Evolutionary conservation across 2,113 vertebrate genomes (phyloP).

Genomic region (Corythornis vintsioides): DNA sequence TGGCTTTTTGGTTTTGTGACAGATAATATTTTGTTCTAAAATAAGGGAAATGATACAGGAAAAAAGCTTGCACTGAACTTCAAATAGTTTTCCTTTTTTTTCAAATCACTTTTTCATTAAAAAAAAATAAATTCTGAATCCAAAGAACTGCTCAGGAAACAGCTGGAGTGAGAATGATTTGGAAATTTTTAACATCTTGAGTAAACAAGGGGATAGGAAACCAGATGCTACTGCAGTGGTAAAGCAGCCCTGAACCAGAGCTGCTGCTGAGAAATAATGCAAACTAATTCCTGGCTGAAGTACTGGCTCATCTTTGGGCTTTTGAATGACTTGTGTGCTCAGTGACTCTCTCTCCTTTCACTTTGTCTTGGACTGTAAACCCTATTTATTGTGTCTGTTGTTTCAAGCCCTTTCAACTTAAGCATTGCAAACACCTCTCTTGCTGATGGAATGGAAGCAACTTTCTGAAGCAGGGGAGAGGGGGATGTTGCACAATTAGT

Average conservation of each 20-base stretch:
- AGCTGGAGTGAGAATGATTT: conserved; percentile 1
- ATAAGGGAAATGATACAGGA: background rate
- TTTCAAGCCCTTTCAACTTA: background rate
- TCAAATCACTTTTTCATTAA: background rate
- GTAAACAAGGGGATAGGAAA: conserved; percentile 13
- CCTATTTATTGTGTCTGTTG: background rate
- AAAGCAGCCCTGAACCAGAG: background rate
- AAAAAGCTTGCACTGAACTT: background rate
- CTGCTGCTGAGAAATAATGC: background rate
- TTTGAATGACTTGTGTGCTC: background rate
- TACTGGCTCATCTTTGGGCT: too few species aligned
- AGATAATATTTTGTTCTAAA: background rate
- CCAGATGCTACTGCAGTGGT: background rate
- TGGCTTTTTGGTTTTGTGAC: background rate
- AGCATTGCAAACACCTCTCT: background rate
- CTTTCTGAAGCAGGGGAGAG: background rate
- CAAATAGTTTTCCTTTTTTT: background rate
- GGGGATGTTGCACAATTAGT: background rate
- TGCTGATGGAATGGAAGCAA: background rate
- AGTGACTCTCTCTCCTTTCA: fast-evolving
- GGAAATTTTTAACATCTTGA: background rate
- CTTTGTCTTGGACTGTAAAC: background rate
- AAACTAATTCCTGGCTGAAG: background rate
- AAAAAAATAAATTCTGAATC: background rate
- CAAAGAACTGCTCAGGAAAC: background rate